phyloP scores from a whole-genome alignment of 2,797 vertebrate species.

The Liasis olivaceus region DNA sequence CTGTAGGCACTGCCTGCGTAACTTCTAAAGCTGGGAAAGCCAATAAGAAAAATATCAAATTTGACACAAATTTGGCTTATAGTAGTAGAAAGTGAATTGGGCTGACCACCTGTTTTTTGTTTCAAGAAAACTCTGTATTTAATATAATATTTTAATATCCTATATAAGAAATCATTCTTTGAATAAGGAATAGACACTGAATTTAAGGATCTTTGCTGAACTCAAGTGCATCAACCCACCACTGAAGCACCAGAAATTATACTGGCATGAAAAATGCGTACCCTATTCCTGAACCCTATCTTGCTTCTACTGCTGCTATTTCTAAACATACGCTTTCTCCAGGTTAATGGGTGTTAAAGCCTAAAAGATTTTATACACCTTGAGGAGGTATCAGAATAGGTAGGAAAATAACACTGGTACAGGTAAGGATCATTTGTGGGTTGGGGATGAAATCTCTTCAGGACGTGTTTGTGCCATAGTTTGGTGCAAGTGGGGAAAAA shows the following conservation, averaged over 20 bases:
- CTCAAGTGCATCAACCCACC: background rate
- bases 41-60: background rate
- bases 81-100: background rate
- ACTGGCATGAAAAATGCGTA: background rate
- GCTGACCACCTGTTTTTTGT: background rate
- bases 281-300: background rate
- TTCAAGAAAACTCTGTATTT: background rate
- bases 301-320: background rate
- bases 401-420: background rate
- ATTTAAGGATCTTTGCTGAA: background rate
- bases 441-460: background rate
- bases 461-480: background rate
- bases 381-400: background rate
- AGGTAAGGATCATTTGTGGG: background rate
- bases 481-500: background rate
- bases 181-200: background rate
- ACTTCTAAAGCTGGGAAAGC: background rate
- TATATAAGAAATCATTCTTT: background rate
- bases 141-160: background rate
- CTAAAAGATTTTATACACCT: background rate
- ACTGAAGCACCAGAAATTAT: background rate
- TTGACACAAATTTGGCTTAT: background rate
- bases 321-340: background rate
- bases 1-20: background rate
- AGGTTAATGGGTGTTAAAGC: background rate